Evolutionary conservation across 2,797 vertebrate species (phyloP), one percentile per base, ranked within the genome.

Genomic region (Amniataba percoides): DNA sequence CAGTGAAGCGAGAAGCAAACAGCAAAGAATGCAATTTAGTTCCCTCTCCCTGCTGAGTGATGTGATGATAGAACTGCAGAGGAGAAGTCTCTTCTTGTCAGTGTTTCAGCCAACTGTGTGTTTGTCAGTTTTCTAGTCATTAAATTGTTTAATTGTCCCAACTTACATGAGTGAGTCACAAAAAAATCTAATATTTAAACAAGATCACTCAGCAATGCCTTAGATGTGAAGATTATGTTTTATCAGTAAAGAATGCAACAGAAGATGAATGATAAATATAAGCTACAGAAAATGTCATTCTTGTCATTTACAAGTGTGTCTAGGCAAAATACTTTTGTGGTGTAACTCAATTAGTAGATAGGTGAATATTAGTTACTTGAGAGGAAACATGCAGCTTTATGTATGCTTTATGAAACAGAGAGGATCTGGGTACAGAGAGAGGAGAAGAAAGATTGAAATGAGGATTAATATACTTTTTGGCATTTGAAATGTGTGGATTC

Each of bases 21-120:
- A 57, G 66, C 68, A 62, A 78, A 56, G 65, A 66, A 27, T 45
- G 63, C 34, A 45, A 16, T 65, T 45, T 40, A 48, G 53, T 19
- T 23, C 3, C 40, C 19, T 18, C 5, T 53, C 27, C 15, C 39
- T 42, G 27, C 51, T 62, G 53, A 72, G 57, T 76, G 81, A 71
- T 68, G 68, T 3, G 10, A 14, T 39, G 34, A 31, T 31, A 3
- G 27, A 27, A 31, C 27, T 31, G 5, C 34, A 36, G 34, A 36
- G 34, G 34, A 36, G 34, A 36, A 36, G 34, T 7, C 34, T 36
- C 8, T 7, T 36, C 34, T 3, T 36, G 34, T 36, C 34, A 36
- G 7, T 36, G 34, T 36, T 36, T 7, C 34, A 36, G 34, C 34
- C 34, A 7, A 9, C 48, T 18, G 6, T 39, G 36, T 15, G 7